Percentiles rank a stretch among this genome's conserved stretches.
Evolutionary conservation across 2,113 vertebrate genomes (phyloP).

Genomic region (Raja brachyura): DNA sequence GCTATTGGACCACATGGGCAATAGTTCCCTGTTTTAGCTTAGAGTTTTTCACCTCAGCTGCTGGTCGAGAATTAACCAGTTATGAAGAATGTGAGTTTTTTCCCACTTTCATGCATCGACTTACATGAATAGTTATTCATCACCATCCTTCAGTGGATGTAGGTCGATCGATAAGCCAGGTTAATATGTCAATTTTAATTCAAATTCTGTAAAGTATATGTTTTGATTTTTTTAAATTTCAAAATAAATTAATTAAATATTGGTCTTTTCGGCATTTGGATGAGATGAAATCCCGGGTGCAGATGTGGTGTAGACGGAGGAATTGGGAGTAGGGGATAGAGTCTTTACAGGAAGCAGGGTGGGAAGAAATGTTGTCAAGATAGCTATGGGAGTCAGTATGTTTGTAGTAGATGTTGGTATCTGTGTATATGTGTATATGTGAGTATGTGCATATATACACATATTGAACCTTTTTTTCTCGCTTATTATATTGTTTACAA

Average conservation of each 20-base stretch:
- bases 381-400: too few species aligned
- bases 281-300: neutral
- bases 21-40: neutral
- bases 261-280: neutral
- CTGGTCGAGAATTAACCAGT: neutral
- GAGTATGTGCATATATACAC: too few species aligned
- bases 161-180: neutral
- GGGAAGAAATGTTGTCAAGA: too few species aligned
- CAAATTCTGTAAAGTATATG: neutral
- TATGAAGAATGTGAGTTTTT: neutral
- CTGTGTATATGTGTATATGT: too few species aligned
- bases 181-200: neutral
- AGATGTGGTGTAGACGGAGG: too few species aligned
- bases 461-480: too few species aligned
- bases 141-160: neutral
- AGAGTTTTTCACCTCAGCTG: neutral
- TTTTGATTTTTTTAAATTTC: neutral
- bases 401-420: too few species aligned
- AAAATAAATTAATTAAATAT: neutral
- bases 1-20: neutral
- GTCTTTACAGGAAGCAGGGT: too few species aligned
- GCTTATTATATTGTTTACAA: too few species aligned
- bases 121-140: neutral
- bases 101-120: neutral
- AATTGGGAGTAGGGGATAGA: too few species aligned